Evolutionary conservation across 2,797 vertebrate species (phyloP).

Genomic region (Leucoraja ocellata): DNA sequence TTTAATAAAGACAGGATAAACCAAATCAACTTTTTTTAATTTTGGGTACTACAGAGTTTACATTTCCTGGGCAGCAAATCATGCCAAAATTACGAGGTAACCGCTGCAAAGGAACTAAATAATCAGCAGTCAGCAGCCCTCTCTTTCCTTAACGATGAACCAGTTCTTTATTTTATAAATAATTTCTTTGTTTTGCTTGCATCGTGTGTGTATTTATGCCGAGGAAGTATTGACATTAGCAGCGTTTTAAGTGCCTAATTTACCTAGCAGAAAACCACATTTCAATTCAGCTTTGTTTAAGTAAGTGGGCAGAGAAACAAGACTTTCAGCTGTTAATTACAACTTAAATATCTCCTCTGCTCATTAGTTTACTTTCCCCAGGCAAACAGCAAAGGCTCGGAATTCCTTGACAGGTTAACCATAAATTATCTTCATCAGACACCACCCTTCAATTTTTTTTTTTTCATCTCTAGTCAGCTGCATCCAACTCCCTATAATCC

Average conservation of each 20-base stretch:
- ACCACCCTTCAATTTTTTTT: conserved; percentile 35
- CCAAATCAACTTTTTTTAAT: not conserved
- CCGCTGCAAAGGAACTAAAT: not conserved
- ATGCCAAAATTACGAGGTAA: not conserved
- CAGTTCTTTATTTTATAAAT: conserved; percentile 7
- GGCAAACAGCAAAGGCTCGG: conserved; percentile 11
- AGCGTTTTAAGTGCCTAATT: conserved; percentile 4
- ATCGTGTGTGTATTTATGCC: not conserved
- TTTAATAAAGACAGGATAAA: not conserved
- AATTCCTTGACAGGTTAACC: conserved; percentile 40
- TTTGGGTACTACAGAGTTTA: not conserved
- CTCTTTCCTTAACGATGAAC: not conserved
- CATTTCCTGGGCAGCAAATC: not conserved
- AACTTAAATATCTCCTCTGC: conserved; percentile 39
- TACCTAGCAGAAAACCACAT: not conserved
- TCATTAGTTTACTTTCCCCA: conserved; percentile 43
- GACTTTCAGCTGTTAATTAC: conserved; percentile 33
- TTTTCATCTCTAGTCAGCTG: conserved; percentile 38
- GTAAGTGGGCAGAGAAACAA: not conserved
- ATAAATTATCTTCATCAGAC: conserved; percentile 42
- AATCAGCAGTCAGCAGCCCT: not conserved
- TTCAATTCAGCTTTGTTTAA: conserved; percentile 28
- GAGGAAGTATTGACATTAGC: not conserved
- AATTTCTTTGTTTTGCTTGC: not conserved
- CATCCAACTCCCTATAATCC: conserved; percentile 42